Conservation (phyloP, 1,140 invertebrate species). For the Alviniconcha marisindica region DNA sequence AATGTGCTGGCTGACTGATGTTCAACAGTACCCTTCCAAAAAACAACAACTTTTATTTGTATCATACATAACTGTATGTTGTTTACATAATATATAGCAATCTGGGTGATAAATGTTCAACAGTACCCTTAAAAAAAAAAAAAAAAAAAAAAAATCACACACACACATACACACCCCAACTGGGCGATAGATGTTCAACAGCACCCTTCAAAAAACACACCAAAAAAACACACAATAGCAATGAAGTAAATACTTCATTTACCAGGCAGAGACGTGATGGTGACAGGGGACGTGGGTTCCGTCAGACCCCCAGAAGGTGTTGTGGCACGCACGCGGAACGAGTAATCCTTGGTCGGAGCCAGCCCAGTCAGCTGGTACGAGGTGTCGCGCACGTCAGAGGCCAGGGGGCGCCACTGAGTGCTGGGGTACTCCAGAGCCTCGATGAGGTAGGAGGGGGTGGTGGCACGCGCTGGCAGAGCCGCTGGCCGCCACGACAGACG, state of each 20-base stretch:
- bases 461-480: constrained; percentile 45
- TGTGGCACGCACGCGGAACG: constrained; percentile 77
- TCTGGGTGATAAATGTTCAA: too few relatives aligned
- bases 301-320: constrained; percentile 83
- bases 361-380: constrained; percentile 63
- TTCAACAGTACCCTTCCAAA: too few relatives aligned
- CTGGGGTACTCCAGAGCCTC: constrained; percentile 65
- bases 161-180: not conserved
- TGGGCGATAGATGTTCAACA: too few relatives aligned
- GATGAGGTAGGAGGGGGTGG: constrained; percentile 61
- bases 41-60: too few relatives aligned
- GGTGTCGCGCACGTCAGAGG: constrained; percentile 59
- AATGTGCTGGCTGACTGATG: too few relatives aligned
- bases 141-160: not conserved
- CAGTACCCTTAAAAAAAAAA: too few relatives aligned
- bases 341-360: constrained; percentile 63
- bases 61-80: too few relatives aligned
- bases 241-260: not conserved
- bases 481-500: constrained; percentile 60
- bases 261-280: constrained; percentile 67
- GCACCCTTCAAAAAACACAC: too few relatives aligned
- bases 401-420: constrained; percentile 61
- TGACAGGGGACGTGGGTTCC: constrained; percentile 67
- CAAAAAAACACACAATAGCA: not conserved
- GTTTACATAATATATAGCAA: too few relatives aligned